Evolutionary conservation across 2,797 vertebrate species (phyloP).

Genomic region (Phyllotis vaccarum): DNA sequence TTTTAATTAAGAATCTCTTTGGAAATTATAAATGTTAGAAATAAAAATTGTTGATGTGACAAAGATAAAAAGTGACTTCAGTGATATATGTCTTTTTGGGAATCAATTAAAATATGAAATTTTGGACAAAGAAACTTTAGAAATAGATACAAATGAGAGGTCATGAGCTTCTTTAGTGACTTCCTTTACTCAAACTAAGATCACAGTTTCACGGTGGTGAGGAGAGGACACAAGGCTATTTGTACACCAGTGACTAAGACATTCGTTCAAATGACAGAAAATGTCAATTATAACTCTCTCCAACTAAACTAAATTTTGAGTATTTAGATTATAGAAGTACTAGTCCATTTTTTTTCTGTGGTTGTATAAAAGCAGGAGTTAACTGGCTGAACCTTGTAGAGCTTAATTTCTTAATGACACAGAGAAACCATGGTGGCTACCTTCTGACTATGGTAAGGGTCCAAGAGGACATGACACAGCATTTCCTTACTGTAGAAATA

Average conservation of each 20-base stretch:
- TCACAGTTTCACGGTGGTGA: background rate
- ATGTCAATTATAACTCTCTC: background rate
- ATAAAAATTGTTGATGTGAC: constrained; percentile 44
- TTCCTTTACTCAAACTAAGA: background rate
- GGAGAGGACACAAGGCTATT: background rate
- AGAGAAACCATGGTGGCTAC: background rate
- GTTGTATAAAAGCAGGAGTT: background rate
- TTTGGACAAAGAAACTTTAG: constrained; percentile 31
- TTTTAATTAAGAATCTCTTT: constrained; percentile 45
- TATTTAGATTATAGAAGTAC: background rate
- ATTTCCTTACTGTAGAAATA: background rate
- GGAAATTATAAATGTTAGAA: constrained; percentile 59
- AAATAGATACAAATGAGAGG: background rate
- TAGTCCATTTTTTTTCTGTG: background rate
- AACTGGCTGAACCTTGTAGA: background rate
- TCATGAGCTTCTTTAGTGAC: background rate
- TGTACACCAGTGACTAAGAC: background rate
- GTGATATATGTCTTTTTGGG: constrained; percentile 21
- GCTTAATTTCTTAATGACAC: background rate
- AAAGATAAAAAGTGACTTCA: constrained; percentile 14
- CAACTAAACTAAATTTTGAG: constrained; percentile 20
- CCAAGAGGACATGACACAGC: background rate
- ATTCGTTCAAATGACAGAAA: background rate
- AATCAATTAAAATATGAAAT: constrained; percentile 40
- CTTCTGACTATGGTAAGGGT: background rate